Base-by-base conservation (phyloP, 1,140 invertebrate genomes). In the Cepaea nemoralis region DNA sequence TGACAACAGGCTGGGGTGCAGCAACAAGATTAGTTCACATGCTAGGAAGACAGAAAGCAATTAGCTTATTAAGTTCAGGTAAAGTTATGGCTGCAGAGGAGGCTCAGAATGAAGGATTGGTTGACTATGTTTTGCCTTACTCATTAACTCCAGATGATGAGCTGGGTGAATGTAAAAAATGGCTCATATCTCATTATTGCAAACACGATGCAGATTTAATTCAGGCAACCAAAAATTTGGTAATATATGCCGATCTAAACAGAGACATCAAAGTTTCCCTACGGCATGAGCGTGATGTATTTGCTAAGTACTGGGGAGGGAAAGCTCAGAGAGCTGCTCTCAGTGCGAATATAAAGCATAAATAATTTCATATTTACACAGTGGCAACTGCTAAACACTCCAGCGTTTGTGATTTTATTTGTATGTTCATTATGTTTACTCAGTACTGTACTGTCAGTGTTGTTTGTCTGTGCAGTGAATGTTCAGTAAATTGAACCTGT, bases 1-100 rank as follows among this genome's bases (percentile, higher is more conserved):
- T 94, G 0, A 90, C 90, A 6, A 92, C 94, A 6, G 94, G 93
- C 1, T 94, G 93, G 92, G 94, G 93, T 33, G 94, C 93, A 1
- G 92, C 91, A 16, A 91, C 91, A 3, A 86, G 92, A 6, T 89
- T 94, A 27, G 87, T 90, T 0, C 78, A 90, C 55, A 84, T 93
- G 6, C 48, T 94, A 22, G 93, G 93, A 0, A 82, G 87, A 35
- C 86, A 83, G 27, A 90, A 87, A 48, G 92, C 93, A 0, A 85
- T 94, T 67, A 89, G 93, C 27, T 70, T 94, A 14, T 83, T 94
- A 1, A 69, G 89, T 40, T 92, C 92, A 1, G 90, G 88, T 14
- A 86, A 86, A 73, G 87, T 91, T 24, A 42, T 94, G 12, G 74
- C 84, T 31, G 84, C 89, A 6, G 63, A 88, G 6, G 89, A 92